Conservation (phyloP, 2,797 vertebrate genomes). For the Steatocranus sp. region DNA sequence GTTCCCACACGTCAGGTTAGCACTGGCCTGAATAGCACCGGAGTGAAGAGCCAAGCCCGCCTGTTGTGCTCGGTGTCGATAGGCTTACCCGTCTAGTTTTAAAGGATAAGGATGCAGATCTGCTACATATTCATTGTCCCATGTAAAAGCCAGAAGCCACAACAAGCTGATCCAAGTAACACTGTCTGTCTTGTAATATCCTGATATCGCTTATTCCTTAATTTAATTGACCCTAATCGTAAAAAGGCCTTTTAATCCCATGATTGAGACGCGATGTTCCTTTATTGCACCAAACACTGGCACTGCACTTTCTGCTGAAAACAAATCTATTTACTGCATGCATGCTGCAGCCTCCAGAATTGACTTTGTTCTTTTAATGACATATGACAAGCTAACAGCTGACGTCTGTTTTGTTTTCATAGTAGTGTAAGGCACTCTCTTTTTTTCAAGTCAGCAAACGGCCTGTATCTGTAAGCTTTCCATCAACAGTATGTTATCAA, state of each 20-base stretch:
- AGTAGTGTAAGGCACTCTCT: background rate
- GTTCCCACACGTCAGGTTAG: slow-evolving; percentile 61
- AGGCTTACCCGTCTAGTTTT: background rate
- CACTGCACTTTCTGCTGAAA: background rate
- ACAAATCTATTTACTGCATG: background rate
- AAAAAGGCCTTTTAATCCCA: background rate
- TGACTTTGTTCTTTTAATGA: background rate
- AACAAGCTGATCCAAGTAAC: background rate
- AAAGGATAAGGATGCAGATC: background rate
- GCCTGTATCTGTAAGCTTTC: background rate
- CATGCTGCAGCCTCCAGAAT: background rate
- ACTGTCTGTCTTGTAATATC: background rate
- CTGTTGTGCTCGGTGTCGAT: slow-evolving; percentile 22
- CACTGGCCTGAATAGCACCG: slow-evolving; percentile 32
- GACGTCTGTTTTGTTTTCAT: background rate
- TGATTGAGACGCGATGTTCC: background rate
- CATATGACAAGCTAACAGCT: background rate
- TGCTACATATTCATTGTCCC: background rate
- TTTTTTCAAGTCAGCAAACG: background rate
- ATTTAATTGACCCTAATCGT: background rate
- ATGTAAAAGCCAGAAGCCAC: background rate
- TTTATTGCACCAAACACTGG: background rate
- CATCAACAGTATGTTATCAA: background rate
- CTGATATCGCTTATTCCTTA: background rate
- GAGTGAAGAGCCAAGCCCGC: slow-evolving; percentile 17